Evolutionary conservation across 2,888 invertebrate genomes (phyloP), one percentile per base, ranked within the genome.

Genomic region (Mycogona germanica): DNA sequence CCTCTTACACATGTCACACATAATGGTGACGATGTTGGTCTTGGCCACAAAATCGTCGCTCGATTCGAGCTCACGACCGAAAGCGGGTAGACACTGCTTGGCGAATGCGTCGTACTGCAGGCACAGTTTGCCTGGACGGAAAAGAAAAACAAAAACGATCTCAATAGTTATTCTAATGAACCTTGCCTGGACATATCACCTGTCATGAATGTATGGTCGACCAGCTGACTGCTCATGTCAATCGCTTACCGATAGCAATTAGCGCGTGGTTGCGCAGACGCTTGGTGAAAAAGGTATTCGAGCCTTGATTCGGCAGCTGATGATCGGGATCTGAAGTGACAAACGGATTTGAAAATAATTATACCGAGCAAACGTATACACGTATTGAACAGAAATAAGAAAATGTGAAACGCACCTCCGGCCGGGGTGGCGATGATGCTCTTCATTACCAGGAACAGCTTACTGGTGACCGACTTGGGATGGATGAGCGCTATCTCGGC

Each of bases 1-100:
- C 71, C 78, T 77, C 60, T 78, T 73, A 67, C 82, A 82, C 49
- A 84, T 75, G 67, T 85, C 84, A 57, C 68, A 66, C 58, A 73
- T 60, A 7, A 79, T 76, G 58, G 78, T 75, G 51, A 84, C 75
- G 29, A 82, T 75, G 70, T 84, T 84, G 66, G 80, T 75, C 38
- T 81, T 71, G 7, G 83, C 73, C 21, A 74, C 69, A 25, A 74
- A 67, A 55, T 77, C 74, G 41, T 69, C 69, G n/a, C 67, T 65
- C 17, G 65, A 62, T 48, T 74, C 73, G 64, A 84, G 72, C 60
- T 82, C 71, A 47, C 71, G 66, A 1, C 79, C 80, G 53, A 83
- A 70, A 50, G 77, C 73, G 23, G 81, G 79, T 56, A 82, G 77
- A 53, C 77, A 75, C 56, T 72, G 72, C 59, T 75, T 77, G 14